phyloP scores from a whole-genome alignment of 2,888 invertebrate genomes.

The Pardosa pseudoannulata region DNA sequence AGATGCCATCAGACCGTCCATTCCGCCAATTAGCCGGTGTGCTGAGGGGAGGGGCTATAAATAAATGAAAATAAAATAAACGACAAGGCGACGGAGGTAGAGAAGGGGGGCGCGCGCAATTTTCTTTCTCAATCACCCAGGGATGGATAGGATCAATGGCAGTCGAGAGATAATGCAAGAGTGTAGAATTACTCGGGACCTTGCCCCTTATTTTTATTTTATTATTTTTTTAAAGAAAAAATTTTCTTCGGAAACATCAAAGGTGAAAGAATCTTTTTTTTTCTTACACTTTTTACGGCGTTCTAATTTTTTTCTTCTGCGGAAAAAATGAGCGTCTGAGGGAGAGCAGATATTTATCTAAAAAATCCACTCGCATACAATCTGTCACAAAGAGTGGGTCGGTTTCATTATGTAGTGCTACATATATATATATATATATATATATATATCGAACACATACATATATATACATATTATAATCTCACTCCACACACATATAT shows the following conservation, averaged over 20 bases:
- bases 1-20: slow-evolving; percentile 56
- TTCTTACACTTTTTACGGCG: neutral
- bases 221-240: neutral
- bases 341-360: no score
- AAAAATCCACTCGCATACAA: no score
- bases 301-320: neutral
- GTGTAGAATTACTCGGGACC: slow-evolving; percentile 58
- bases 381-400: no score
- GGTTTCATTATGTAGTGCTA: no score
- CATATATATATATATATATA: no score
- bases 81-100: slow-evolving; percentile 17
- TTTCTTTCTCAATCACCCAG: slow-evolving; percentile 12
- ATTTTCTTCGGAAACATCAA: neutral
- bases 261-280: neutral
- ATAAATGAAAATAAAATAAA: slow-evolving; percentile 63
- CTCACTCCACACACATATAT: no score
- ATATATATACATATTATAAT: no score
- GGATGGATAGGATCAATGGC: slow-evolving; percentile 23
- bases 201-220: slow-evolving; percentile 11
- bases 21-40: slow-evolving; percentile 55
- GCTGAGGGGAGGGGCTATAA: slow-evolving; percentile 37
- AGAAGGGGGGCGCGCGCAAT: neutral
- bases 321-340: no score
- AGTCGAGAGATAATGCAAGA: slow-evolving; percentile 26
- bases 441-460: no score